Evolutionary conservation across 1,140 invertebrate genomes (phyloP), one percentile per base, ranked within the genome.

Genomic region (Dreissena polymorpha): DNA sequence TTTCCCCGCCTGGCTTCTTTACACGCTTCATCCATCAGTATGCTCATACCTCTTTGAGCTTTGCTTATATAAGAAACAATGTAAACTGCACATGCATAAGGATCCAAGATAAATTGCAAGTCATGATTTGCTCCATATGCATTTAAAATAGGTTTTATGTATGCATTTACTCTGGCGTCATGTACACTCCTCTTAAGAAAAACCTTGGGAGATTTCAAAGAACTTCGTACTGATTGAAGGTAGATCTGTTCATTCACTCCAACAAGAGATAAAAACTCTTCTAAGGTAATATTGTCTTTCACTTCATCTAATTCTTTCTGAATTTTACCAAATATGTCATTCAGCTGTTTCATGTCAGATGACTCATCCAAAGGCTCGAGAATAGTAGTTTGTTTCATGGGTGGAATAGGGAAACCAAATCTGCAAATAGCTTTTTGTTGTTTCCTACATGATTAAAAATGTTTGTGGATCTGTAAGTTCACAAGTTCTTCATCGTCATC

Each of bases 381-480:
- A 67, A 88, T 84, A 18, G 53, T 21, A 53, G 86, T 88, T 76
- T 65, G 21, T 72, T 27, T 71, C 78, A 88, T 83, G 13, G 84
- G 84, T 25, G 86, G 86, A 10, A 82, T 10, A 18, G 86, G 84
- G 68, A 87, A 87, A n/a, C 84, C 80, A 77, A 85, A 88, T 25
- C 87, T 49, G 78, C 85, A 88, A 0, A 57, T 23, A 7, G 68
- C 60, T 67, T 67, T 57, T 8, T 16, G 6, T 23, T 51, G 49
- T 72, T 83, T 83, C 49, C 53, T 77, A 64, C 85, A 86, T 18
- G 65, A 50, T 21, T 77, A 12, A 7, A 72, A 70, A 63, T 83
- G 80, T 60, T 50, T 83, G 49, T 86, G 85, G 10, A 39, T 29
- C 60, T 86, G 81, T 12, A 70, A 71, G 25, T 29, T 51, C 5